phyloP scores from a whole-genome alignment of 2,888 invertebrate genomes.

The Synergus itoensis region DNA sequence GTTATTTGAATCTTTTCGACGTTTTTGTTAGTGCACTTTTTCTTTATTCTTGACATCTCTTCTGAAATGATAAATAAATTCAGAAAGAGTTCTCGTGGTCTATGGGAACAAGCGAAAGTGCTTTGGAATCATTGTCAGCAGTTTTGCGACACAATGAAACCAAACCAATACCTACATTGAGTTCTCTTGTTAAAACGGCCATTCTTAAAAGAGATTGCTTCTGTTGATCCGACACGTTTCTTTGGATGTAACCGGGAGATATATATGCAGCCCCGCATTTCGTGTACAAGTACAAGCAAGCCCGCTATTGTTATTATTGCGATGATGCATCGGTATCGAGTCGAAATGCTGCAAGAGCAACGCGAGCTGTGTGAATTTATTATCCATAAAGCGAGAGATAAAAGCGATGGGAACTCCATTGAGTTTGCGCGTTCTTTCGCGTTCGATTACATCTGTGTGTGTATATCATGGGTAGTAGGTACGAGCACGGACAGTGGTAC shows the following conservation, averaged over 20 bases:
- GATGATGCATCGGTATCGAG: slow-evolving; percentile 33
- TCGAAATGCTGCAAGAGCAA: slow-evolving; percentile 36
- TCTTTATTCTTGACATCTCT: background rate
- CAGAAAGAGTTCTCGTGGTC: background rate
- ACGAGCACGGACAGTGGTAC: background rate
- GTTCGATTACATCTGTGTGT: background rate
- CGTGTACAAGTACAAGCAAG: slow-evolving; percentile 14
- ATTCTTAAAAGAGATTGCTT: slow-evolving; percentile 37
- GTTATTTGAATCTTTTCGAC: too few species aligned
- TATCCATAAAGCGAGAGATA: slow-evolving; percentile 22
- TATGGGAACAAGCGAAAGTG: slow-evolving; percentile 18
- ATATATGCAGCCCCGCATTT: slow-evolving; percentile 10
- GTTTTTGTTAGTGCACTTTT: background rate
- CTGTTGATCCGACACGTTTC: slow-evolving; percentile 24
- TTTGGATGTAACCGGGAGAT: background rate
- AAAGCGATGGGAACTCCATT: slow-evolving; percentile 41
- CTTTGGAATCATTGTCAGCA: slow-evolving; percentile 19
- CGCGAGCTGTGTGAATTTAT: slow-evolving; percentile 37
- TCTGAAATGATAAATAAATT: background rate
- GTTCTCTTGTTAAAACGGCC: slow-evolving; percentile 5
- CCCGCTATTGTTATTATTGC: slow-evolving; percentile 19
- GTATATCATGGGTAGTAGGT: background rate
- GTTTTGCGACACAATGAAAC: slow-evolving; percentile 28
- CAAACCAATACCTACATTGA: slow-evolving; percentile 13
- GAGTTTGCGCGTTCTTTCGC: slow-evolving; percentile 21